phyloP scores from a whole-genome alignment of 1,140 invertebrate species.

The Prorops nasuta region DNA sequence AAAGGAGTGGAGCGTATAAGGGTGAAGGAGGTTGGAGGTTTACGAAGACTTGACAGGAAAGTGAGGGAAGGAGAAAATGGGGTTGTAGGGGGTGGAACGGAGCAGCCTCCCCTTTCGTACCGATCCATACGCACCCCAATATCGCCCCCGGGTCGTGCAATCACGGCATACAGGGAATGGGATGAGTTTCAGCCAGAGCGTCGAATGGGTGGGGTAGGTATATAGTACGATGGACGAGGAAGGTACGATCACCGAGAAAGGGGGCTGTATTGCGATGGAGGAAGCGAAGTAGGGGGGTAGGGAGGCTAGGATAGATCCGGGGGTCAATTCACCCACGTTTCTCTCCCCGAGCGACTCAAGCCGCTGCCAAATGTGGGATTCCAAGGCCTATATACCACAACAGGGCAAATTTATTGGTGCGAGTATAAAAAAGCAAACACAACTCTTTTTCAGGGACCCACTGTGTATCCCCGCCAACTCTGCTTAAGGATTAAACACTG shows the following conservation, averaged over 20 bases:
- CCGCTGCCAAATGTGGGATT: slow-evolving; percentile 49
- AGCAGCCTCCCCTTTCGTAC: slow-evolving; percentile 23
- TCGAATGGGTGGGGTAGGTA: slow-evolving; percentile 14
- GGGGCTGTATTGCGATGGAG: slow-evolving; percentile 21
- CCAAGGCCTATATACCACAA: slow-evolving; percentile 47
- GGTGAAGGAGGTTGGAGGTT: background rate
- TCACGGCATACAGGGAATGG: slow-evolving; percentile 51
- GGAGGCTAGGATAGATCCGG: slow-evolving; percentile 4
- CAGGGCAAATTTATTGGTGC: slow-evolving; percentile 48
- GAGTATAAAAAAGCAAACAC: slow-evolving; percentile 48
- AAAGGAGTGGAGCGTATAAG: background rate
- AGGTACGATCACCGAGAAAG: slow-evolving; percentile 45
- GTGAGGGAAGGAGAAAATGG: slow-evolving; percentile 19
- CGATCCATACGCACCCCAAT: slow-evolving; percentile 45
- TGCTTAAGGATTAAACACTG: slow-evolving; percentile 44
- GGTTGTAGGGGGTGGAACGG: slow-evolving; percentile 12
- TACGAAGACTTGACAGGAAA: no score
- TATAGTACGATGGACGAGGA: slow-evolving; percentile 19
- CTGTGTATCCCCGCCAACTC: no score
- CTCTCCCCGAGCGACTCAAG: slow-evolving; percentile 43
- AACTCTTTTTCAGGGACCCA: slow-evolving; percentile 36
- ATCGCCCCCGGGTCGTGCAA: slow-evolving; percentile 51
- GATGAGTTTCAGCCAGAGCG: slow-evolving; percentile 38
- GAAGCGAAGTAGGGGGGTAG: background rate
- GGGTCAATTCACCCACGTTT: slow-evolving; percentile 29